These are phyloP conservation scores for Microplitis manilae DNA, from an alignment of 2,888 invertebrate genomes.

Conservation along the genomic window DNA sequence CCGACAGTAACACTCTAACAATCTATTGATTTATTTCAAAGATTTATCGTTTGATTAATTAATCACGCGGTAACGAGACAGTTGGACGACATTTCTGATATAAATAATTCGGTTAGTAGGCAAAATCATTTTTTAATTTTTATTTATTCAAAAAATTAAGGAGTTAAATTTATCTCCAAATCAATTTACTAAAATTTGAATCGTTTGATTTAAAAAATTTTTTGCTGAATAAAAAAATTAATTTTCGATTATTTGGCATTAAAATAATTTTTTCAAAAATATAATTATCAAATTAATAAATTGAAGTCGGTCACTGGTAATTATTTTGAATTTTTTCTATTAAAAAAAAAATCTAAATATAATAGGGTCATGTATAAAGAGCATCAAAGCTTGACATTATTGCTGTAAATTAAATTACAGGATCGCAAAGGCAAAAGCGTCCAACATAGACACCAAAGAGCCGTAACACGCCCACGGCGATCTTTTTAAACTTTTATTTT, in stretches of 20 bases:
- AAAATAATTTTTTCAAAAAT: too few relatives aligned
- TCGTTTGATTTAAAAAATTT: too few relatives aligned
- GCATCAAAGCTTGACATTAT: conserved; percentile 53
- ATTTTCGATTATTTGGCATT: background rate
- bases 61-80: conserved; percentile 31
- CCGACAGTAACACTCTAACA: conserved; percentile 11
- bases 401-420: conserved; percentile 54
- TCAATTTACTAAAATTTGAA: too few relatives aligned
- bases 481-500: conserved; percentile 34
- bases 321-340: background rate
- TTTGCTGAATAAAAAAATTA: too few relatives aligned
- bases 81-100: conserved; percentile 19
- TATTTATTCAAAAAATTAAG: background rate
- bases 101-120: conserved; percentile 18
- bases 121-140: conserved; percentile 2
- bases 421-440: conserved; percentile 53
- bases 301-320: too few relatives aligned
- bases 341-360: background rate
- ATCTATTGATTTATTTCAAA: conserved; percentile 14
- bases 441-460: conserved; percentile 42
- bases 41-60: conserved; percentile 33
- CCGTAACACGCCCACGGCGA: conserved; percentile 53
- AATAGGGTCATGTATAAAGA: conserved; percentile 43
- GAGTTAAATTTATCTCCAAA: too few relatives aligned
- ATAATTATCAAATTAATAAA: too few relatives aligned